Evolutionary conservation across 1,140 invertebrate species (phyloP).

Genomic region (Chelonus insularis): DNA sequence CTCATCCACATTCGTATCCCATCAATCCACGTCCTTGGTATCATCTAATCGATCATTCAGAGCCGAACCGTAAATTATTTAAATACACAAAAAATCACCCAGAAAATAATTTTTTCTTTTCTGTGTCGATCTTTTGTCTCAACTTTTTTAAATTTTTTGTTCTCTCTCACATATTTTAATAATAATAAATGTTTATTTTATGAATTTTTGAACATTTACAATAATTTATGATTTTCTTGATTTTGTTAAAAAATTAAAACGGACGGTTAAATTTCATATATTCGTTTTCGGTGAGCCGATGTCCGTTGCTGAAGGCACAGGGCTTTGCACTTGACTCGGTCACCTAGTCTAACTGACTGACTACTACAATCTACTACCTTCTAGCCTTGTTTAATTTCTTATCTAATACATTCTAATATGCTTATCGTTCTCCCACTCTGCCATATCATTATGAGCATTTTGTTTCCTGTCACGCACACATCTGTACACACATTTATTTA

Average conservation of each 20-base stretch:
- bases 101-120: background rate
- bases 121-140: background rate
- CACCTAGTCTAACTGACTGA: slow-evolving; percentile 58
- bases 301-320: slow-evolving; percentile 61
- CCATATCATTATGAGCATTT: no score
- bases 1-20: background rate
- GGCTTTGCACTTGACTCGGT: slow-evolving; percentile 62
- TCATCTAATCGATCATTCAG: background rate
- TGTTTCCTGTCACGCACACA: no score
- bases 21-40: background rate
- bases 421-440: slow-evolving; percentile 26
- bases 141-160: background rate
- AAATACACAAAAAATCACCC: background rate
- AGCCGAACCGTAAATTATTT: background rate
- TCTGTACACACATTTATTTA: no score
- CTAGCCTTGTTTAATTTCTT: slow-evolving; percentile 25
- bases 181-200: slow-evolving; percentile 17
- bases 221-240: slow-evolving; percentile 12
- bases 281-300: slow-evolving; percentile 59
- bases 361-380: slow-evolving; percentile 27
- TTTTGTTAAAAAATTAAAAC: slow-evolving; percentile 45
- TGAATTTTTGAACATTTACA: slow-evolving; percentile 19
- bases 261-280: slow-evolving; percentile 58
- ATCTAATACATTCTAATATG: slow-evolving; percentile 22
- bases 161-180: slow-evolving; percentile 1